Evolutionary conservation across 1,140 invertebrate genomes (phyloP).

Genomic region (Drosophila seguyi): DNA sequence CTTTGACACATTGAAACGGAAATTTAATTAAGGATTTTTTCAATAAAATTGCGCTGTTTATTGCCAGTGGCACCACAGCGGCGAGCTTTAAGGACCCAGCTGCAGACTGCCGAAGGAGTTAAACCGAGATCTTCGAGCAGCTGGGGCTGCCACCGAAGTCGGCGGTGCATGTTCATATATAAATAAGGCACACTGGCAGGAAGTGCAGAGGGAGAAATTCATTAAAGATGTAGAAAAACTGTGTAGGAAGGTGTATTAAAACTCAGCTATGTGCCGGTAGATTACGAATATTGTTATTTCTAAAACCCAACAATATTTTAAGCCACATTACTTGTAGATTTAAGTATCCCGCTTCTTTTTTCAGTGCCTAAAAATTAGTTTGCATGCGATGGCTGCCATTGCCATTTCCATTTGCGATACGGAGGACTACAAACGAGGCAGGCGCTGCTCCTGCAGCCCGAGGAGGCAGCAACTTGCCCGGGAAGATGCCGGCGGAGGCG

Average conservation of each 20-base stretch:
- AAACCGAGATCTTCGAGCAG: conserved; percentile 16
- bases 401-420: conserved; percentile 58
- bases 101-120: conserved; percentile 18
- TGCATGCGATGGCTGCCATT: conserved; percentile 55
- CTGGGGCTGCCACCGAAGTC: conserved; percentile 16
- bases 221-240: not conserved
- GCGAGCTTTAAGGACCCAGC: conserved; percentile 57
- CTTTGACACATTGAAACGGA: conserved; percentile 83
- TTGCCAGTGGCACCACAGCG: conserved; percentile 17
- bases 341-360: not conserved
- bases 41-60: conserved; percentile 73
- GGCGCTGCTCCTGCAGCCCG: conserved; percentile 17
- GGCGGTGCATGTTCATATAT: conserved; percentile 23
- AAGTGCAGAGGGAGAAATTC: not conserved
- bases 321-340: not conserved
- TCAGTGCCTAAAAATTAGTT: conserved; percentile 67
- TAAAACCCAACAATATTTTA: not conserved
- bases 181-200: conserved; percentile 41
- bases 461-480: conserved; percentile 28
- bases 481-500: conserved; percentile 46
- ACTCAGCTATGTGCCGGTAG: too few species aligned
- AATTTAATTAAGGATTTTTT: conserved; percentile 81
- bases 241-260: too few species aligned
- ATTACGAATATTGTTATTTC: too few species aligned
- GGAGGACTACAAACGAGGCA: conserved; percentile 31